Base-by-base conservation (phyloP, 2,888 invertebrate genomes). In the Griposia aprilina region DNA sequence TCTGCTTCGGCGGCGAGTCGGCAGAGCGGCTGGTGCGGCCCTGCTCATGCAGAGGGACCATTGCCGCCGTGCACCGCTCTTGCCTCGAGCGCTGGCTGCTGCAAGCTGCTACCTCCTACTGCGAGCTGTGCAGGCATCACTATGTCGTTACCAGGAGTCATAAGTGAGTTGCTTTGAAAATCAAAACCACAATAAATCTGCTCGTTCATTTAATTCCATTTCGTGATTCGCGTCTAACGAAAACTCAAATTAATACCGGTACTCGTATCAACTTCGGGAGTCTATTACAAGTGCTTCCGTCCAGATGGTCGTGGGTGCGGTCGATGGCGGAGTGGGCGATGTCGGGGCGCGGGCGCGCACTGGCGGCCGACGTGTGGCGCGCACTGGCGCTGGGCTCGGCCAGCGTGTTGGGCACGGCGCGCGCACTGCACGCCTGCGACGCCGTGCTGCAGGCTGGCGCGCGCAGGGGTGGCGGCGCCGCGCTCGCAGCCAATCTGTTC, bases 81-180 rank as follows among this genome's bases (percentile, higher is more conserved):
- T 97, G 96, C 89, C 94, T 97, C 62, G 96, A 97, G 94, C 95
- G 96, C 86, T 97, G 96, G 96, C 92, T 97, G 92, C 93, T 96
- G 91, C 96, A 96, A 90, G 96, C 96, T 67, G 94, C 96, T 88
- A 95, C 95, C 48, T 96, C 96, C 78, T 94, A 96, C 92, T 97
- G 96, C 94, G 96, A 97, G 92, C 94, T 97, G 70, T 97, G 96
- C 86, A 90, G 96, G 0, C 96, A 96, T 80, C 96, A 96, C 88
- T 97, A 96, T 87, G 89, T 94, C 52, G 96, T 97, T 86, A 96
- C 96, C 23, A 91, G 96, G 89, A 96, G 90, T 45, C 96, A 96
- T 88, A 97, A 96, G 96, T 96, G 11, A 88, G 88, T 74, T 30
- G 10, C 23, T 57, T 74, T 48, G 1, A 5, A 45, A 57, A 15